Percentiles rank a stretch among this genome's conserved stretches.
Evolutionary conservation across 2,113 vertebrate species (phyloP).

Genomic region (Psilopsiagon aurifrons): DNA sequence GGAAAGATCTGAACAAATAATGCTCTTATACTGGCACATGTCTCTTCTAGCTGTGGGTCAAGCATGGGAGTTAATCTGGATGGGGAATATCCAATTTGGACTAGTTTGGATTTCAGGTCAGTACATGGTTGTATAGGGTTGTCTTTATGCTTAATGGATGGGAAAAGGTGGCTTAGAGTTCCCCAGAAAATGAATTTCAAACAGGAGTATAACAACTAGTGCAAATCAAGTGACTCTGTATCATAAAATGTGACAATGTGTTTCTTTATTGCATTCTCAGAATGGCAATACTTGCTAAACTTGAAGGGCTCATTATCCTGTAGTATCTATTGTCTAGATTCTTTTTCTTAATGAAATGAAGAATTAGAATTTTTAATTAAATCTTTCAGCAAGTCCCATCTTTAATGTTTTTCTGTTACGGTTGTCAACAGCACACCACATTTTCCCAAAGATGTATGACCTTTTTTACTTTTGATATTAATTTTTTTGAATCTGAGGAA

Average conservation of each 20-base stretch:
- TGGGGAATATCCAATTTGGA: neutral
- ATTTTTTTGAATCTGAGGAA: neutral
- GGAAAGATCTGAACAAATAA: neutral
- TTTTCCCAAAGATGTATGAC: neutral
- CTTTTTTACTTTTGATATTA: neutral
- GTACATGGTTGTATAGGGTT: neutral
- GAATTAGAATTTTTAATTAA: neutral
- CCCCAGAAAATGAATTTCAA: neutral
- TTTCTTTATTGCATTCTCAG: neutral
- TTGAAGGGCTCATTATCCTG: neutral
- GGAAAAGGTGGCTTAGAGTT: neutral
- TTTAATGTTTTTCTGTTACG: neutral
- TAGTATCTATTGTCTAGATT: neutral
- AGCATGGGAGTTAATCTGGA: neutral
- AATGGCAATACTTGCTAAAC: neutral
- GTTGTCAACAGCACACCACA: neutral
- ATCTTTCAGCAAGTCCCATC: neutral
- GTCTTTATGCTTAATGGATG: neutral
- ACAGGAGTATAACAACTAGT: neutral
- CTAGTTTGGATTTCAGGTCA: neutral
- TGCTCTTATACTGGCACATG: neutral
- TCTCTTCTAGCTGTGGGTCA: neutral
- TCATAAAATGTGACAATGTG: neutral
- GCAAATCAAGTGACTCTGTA: neutral
- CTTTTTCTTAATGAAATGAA: neutral